phyloP scores from a whole-genome alignment of 2,797 vertebrate genomes.

The Gephyroberyx darwinii region DNA sequence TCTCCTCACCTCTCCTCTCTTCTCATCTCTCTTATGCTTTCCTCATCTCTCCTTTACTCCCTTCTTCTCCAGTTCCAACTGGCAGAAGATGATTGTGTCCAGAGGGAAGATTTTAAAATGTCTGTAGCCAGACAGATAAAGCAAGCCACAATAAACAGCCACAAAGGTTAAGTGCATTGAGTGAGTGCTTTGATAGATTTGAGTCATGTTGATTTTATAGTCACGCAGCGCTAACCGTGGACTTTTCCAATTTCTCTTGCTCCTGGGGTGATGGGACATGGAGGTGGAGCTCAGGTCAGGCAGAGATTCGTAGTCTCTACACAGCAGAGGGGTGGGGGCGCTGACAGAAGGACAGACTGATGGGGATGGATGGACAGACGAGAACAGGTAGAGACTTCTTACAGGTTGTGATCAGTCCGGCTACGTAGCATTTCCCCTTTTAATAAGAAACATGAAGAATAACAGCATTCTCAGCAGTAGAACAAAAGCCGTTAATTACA shows the following conservation, averaged over 20 bases:
- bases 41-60: constrained; percentile 3
- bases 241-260: constrained; percentile 25
- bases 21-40: constrained; percentile 8
- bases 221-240: constrained; percentile 31
- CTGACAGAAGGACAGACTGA: background rate
- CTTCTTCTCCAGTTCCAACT: constrained; percentile 35
- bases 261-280: constrained; percentile 6
- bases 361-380: background rate
- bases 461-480: constrained; percentile 5
- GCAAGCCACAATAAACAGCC: constrained; percentile 52
- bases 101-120: constrained; percentile 59
- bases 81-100: constrained; percentile 44
- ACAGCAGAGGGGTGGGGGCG: background rate
- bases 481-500: constrained; percentile 18
- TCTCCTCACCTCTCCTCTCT: background rate
- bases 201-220: constrained; percentile 68
- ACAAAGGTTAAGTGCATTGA: constrained; percentile 71
- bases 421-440: background rate
- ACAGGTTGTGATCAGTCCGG: background rate
- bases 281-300: constrained; percentile 1
- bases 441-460: constrained; percentile 17
- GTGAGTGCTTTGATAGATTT: constrained; percentile 71
- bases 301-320: background rate
- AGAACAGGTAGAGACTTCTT: background rate
- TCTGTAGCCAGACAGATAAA: constrained; percentile 53